Percentiles rank a stretch among this genome's conserved stretches.
These are phyloP conservation scores for Diadumene lineata DNA, from an alignment of 92 coral and sea anemone species.

Conservation along the genomic window DNA sequence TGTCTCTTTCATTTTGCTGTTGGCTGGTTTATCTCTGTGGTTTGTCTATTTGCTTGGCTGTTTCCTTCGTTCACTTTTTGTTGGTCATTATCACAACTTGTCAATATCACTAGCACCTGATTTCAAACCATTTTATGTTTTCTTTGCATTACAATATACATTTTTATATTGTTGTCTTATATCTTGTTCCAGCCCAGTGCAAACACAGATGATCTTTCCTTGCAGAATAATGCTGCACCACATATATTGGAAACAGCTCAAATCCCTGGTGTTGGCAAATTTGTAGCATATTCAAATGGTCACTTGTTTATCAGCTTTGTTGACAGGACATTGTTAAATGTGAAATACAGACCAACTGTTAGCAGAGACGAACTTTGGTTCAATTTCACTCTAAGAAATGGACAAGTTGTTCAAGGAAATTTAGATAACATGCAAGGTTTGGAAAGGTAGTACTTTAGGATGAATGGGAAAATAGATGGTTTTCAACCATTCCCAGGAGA, in stretches of 20 bases:
- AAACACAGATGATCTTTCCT: too few relatives aligned
- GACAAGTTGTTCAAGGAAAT: constrained; percentile 33
- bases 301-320: constrained; percentile 65
- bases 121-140: too few relatives aligned
- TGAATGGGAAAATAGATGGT: not conserved
- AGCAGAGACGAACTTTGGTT: constrained; percentile 19
- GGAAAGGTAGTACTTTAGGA: constrained; percentile 25
- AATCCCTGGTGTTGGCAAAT: constrained; percentile 66
- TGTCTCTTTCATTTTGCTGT: too few relatives aligned
- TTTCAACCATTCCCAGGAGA: too few relatives aligned
- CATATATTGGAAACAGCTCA: constrained; percentile 46
- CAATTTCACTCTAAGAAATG: constrained; percentile 61
- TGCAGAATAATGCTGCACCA: constrained; percentile 21
- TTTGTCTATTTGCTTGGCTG: too few relatives aligned
- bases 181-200: too few relatives aligned
- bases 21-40: too few relatives aligned
- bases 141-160: too few relatives aligned
- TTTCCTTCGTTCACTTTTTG: too few relatives aligned
- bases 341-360: constrained; percentile 17
- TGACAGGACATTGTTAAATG: constrained; percentile 82
- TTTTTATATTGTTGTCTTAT: too few relatives aligned
- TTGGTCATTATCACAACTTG: too few relatives aligned
- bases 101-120: too few relatives aligned
- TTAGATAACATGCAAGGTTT: constrained; percentile 23
- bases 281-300: constrained; percentile 84